Evolutionary conservation across 2,797 vertebrate species (phyloP).

Genomic region (Cirrhinus molitorella): DNA sequence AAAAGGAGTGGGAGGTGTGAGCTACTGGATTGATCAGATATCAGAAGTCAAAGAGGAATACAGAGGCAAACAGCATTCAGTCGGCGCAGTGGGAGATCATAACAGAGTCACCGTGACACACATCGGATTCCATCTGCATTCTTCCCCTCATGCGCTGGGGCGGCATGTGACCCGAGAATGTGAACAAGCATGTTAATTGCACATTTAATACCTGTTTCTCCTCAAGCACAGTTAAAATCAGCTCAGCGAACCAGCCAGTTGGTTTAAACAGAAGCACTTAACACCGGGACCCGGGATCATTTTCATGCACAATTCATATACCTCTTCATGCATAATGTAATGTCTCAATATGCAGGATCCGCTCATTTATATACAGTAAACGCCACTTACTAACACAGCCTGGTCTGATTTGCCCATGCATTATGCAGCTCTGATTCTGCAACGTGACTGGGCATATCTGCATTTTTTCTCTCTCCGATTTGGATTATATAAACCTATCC

Average conservation of each 20-base stretch:
- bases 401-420: constrained; percentile 43
- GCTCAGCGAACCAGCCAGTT: constrained; percentile 3
- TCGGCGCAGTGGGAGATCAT: neutral
- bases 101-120: constrained; percentile 26
- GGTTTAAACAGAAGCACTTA: constrained; percentile 34
- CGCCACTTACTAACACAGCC: constrained; percentile 37
- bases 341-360: constrained; percentile 36
- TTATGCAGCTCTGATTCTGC: constrained; percentile 52
- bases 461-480: constrained; percentile 3
- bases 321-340: constrained; percentile 46
- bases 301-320: constrained; percentile 38
- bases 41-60: neutral
- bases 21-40: neutral
- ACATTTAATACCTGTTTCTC: constrained; percentile 38
- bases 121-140: constrained; percentile 22
- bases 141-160: neutral
- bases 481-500: constrained; percentile 58
- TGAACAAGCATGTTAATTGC: constrained; percentile 45
- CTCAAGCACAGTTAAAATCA: constrained; percentile 28
- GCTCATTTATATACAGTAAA: constrained; percentile 47
- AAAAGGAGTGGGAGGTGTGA: neutral
- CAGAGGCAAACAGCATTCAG: neutral
- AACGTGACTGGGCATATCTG: constrained; percentile 44
- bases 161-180: constrained; percentile 27
- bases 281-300: constrained; percentile 35